Evolutionary conservation across 2,888 invertebrate species (phyloP).

Genomic region (Eupsilia transversa): DNA sequence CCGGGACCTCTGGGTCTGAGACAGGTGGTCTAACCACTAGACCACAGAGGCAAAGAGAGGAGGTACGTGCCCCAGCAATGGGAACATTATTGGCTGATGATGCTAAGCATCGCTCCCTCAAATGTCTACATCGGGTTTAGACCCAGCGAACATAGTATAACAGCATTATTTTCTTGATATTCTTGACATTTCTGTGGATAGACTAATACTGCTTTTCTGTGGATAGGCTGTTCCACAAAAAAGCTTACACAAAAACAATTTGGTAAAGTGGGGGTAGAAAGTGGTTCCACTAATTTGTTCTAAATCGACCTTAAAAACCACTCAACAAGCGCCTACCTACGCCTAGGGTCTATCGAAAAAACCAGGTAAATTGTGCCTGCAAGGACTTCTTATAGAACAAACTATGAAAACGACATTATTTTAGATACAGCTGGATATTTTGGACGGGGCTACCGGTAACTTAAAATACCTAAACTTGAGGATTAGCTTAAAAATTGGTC

Average conservation of each 20-base stretch:
- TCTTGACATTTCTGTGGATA: neutral
- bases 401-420: neutral
- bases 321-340: neutral
- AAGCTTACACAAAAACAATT: neutral
- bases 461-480: neutral
- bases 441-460: neutral
- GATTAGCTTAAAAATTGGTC: neutral
- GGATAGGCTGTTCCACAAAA: neutral
- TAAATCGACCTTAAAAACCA: neutral
- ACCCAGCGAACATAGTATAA: neutral
- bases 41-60: no score
- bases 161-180: neutral
- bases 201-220: no score
- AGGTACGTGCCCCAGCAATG: no score
- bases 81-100: no score
- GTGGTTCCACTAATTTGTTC: neutral
- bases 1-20: no score
- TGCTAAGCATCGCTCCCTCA: neutral
- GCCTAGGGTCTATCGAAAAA: no score
- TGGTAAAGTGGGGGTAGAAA: neutral
- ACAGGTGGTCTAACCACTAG: no score
- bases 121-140: neutral
- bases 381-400: neutral
- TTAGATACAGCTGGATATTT: neutral
- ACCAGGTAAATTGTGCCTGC: neutral